These are phyloP conservation scores for Clanis bilineata DNA, from an alignment of 2,888 invertebrate species.

Conservation along the genomic window DNA sequence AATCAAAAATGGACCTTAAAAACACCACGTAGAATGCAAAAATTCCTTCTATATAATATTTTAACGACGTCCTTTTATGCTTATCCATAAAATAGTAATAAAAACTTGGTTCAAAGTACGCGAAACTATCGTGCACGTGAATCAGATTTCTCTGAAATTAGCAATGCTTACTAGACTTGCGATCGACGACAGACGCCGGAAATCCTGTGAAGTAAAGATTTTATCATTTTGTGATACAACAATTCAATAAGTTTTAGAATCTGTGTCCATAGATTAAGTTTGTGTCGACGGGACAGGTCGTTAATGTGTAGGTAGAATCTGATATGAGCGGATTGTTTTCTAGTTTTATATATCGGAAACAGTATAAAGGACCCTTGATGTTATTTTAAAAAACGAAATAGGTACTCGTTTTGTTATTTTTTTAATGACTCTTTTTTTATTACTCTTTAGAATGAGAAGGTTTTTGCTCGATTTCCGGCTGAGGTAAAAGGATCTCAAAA, in stretches of 20 bases:
- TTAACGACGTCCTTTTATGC: conserved; percentile 17
- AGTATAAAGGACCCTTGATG: too few relatives aligned
- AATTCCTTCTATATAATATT: conserved; percentile 13
- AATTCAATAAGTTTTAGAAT: conserved; percentile 76
- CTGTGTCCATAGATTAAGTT: conserved; percentile 47
- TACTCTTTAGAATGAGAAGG: too few relatives aligned
- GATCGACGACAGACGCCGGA: conserved; percentile 62
- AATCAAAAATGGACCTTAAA: not conserved
- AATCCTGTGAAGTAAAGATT: conserved; percentile 75
- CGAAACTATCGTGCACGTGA: conserved; percentile 33
- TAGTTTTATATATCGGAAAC: too few relatives aligned
- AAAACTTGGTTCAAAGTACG: conserved; percentile 21
- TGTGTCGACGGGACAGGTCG: not conserved
- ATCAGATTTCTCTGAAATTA: conserved; percentile 62
- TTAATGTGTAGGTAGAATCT: not conserved
- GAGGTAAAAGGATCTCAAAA: too few relatives aligned
- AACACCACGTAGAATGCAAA: not conserved
- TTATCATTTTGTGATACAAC: conserved; percentile 68
- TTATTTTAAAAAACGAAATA: too few relatives aligned
- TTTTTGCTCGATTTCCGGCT: too few relatives aligned
- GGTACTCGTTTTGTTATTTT: too few relatives aligned
- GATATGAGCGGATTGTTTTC: not conserved
- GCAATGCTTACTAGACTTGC: conserved; percentile 46
- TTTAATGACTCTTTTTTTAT: too few relatives aligned
- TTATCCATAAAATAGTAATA: conserved; percentile 22